A percentile compares a stretch with the other conserved stretches of the same genome.
phyloP scores from a whole-genome alignment of 92 coral and sea anemone species.

The Pocillopora meandrina region DNA sequence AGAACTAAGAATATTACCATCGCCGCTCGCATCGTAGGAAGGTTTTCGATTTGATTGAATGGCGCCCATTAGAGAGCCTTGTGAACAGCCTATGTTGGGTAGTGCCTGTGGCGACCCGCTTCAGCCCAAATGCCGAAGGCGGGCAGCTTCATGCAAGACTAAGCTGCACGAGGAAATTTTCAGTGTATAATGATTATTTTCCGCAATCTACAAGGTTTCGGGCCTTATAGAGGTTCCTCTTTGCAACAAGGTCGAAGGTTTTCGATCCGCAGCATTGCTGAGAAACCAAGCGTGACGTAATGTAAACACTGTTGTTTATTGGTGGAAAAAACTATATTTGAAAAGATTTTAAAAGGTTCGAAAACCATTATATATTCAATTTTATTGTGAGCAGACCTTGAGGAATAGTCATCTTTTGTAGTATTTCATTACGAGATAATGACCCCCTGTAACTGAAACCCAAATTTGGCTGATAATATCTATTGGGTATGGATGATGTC shows the following conservation, averaged over 20 bases:
- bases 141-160: conserved; percentile 77
- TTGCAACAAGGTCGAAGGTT: not conserved
- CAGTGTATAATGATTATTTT: not conserved
- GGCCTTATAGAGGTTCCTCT: not conserved
- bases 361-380: not conserved
- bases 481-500: not conserved
- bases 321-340: conserved; percentile 21
- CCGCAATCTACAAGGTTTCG: conserved; percentile 3
- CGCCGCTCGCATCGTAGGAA: conserved; percentile 89
- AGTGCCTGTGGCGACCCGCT: conserved; percentile 66
- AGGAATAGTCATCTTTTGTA: not conserved
- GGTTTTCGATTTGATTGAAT: conserved; percentile 84
- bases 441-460: not conserved
- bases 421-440: not conserved
- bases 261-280: not conserved
- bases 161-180: not conserved
- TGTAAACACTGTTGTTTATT: conserved; percentile 38
- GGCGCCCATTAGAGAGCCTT: conserved; percentile 82
- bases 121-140: conserved; percentile 81
- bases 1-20: conserved; percentile 46
- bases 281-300: conserved; percentile 34
- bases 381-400: not conserved
- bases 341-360: not conserved
- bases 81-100: conserved; percentile 86
- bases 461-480: not conserved